A percentile compares a stretch with the other conserved stretches of the same genome.
Evolutionary conservation across 2,888 invertebrate genomes (phyloP).

Genomic region (Pollenia labialis): DNA sequence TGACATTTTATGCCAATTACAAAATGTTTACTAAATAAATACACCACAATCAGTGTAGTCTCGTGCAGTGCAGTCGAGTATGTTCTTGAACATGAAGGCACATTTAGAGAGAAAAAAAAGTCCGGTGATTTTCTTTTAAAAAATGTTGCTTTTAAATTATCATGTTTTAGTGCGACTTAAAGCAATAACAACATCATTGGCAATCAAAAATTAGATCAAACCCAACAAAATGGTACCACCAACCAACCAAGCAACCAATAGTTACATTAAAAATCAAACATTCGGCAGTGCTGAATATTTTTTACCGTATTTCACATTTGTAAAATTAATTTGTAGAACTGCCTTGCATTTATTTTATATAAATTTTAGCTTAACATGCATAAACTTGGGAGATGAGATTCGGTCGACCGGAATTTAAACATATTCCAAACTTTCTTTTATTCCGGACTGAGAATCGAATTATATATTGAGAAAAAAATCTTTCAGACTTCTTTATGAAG

Average conservation of each 20-base stretch:
- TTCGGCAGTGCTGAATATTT: neutral
- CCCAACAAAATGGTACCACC: constrained; percentile 1
- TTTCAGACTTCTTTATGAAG: too few relatives aligned
- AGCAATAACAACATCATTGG: constrained; percentile 11
- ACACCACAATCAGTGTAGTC: constrained; percentile 11
- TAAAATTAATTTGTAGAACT: too few relatives aligned
- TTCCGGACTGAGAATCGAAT: too few relatives aligned
- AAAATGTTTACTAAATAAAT: constrained; percentile 63
- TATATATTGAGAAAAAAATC: too few relatives aligned
- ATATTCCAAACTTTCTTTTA: too few relatives aligned
- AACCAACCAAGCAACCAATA: constrained; percentile 12
- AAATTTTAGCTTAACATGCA: too few relatives aligned
- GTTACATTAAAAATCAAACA: neutral
- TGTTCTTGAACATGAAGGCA: neutral
- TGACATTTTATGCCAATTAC: constrained; percentile 73
- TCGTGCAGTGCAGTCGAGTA: neutral
- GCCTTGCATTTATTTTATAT: too few relatives aligned
- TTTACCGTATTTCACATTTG: neutral
- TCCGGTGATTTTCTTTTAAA: constrained; percentile 48
- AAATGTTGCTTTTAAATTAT: constrained; percentile 57
- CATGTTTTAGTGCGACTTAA: constrained; percentile 41
- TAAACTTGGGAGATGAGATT: too few relatives aligned
- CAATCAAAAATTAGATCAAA: constrained; percentile 62
- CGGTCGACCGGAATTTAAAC: too few relatives aligned
- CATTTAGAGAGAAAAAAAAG: constrained; percentile 8